Percentiles rank a stretch among this genome's conserved stretches.
These are phyloP conservation scores for Stegastes partitus DNA, from an alignment of 2,113 vertebrate genomes.

Conservation along the genomic window DNA sequence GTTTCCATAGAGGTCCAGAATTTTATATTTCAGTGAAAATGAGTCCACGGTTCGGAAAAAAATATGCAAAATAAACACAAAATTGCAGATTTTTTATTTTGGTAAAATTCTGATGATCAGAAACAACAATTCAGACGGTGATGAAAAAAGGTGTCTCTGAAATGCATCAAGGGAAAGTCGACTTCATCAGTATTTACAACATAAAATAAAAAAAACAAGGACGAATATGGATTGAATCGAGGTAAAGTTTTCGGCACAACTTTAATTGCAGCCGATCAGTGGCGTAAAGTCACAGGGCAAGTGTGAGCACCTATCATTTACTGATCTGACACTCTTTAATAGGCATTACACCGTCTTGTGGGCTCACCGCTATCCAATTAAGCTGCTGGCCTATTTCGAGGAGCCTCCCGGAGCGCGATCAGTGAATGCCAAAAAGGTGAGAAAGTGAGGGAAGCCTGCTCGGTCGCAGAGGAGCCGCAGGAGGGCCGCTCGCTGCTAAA, in stretches of 20 bases:
- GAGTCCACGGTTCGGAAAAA: too few relatives aligned
- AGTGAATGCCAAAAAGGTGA: neutral
- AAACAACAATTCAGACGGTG: too few relatives aligned
- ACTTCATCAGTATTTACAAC: neutral
- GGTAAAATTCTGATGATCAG: too few relatives aligned
- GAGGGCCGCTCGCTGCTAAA: neutral
- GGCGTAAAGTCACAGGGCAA: neutral
- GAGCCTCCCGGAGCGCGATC: conserved; percentile 10
- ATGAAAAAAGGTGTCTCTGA: too few relatives aligned
- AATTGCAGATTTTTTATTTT: too few relatives aligned
- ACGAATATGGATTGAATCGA: neutral
- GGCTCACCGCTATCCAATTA: conserved; percentile 49
- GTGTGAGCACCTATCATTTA: conserved; percentile 19
- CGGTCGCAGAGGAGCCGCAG: neutral
- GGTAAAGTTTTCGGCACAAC: neutral
- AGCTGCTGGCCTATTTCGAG: conserved; percentile 5
- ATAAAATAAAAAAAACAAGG: neutral
- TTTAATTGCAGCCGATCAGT: neutral
- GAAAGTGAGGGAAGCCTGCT: conserved; percentile 7
- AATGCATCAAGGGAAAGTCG: neutral
- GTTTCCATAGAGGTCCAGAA: too few relatives aligned
- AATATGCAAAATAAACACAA: too few relatives aligned
- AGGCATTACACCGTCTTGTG: conserved; percentile 42
- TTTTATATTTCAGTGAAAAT: too few relatives aligned
- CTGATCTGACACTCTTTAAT: conserved; percentile 49